Base-by-base conservation (phyloP, 2,113 vertebrate species). In the Onychostruthus taczanowskii region DNA sequence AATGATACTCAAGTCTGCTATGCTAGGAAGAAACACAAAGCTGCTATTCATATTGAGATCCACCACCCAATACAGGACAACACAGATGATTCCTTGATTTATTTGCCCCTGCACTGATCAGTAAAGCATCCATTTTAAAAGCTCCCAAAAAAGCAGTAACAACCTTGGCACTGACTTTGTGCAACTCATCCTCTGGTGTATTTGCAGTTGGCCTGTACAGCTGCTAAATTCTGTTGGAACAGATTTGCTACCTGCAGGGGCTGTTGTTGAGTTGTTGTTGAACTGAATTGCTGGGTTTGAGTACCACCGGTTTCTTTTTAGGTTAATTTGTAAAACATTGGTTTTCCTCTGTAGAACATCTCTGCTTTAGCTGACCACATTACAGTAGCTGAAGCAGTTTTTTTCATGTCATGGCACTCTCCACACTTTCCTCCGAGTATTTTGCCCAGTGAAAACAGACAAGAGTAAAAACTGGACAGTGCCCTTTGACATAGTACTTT, bases 401-500 rank as follows among this genome's bases (percentile, higher is more conserved):
- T 58, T 91, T 73, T 67, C 35, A 7, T 56, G 68, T 33, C 89
- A 12, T 21, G 35, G 66, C 2, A 7, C 75, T 64, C 53, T 93
- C 67, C 80, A 43, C 0, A 3, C 80, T 89, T 81, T 37, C 37
- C 58, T 68, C 56, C 69, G 87, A 84, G 64, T 89, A 73, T 87
- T 91, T 75, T 92, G 86, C 73, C 83, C 86, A 43, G 62, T 62
- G 90, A 62, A 94, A 95, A 88, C 22, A 86, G 91, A 58, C 35
- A 9, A 82, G 92, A 93, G 91, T 93, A 64, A 94, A 97, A 97
- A 96, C 91, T 75, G 91, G 93, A 86, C 95, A 92, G 39, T 84
- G 94, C 84, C 93, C 97, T 97, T 96, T 97, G 93, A 92, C 95
- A 91, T 16, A 80, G 93, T 86, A 91, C 85, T 80, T 62, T 84